A percentile compares a stretch with the other conserved stretches of the same genome.
These are phyloP conservation scores for Trichonephila inaurata DNA, from an alignment of 1,140 invertebrate genomes.

Conservation along the genomic window DNA sequence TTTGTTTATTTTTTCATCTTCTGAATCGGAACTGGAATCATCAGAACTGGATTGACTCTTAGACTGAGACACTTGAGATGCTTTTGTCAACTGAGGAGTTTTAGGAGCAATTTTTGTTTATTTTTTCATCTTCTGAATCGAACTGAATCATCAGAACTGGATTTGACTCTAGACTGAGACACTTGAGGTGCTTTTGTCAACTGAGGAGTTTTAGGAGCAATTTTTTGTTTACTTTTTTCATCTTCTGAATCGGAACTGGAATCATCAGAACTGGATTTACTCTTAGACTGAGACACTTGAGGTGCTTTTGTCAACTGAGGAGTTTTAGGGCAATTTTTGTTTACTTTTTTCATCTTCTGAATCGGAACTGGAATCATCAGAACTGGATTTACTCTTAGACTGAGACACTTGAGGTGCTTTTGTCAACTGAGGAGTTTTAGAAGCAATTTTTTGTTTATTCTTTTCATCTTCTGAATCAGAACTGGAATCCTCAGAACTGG, in stretches of 20 bases:
- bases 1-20: not conserved
- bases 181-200: not conserved
- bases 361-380: slow-evolving; percentile 25
- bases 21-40: slow-evolving; percentile 39
- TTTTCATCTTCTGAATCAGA: slow-evolving; percentile 48
- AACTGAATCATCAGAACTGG: slow-evolving; percentile 60
- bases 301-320: not conserved
- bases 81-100: not conserved
- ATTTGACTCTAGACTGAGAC: not conserved
- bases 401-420: too few species aligned
- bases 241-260: slow-evolving; percentile 50
- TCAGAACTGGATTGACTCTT: not conserved
- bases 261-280: not conserved
- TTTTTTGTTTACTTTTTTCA: too few species aligned
- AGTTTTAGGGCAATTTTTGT: not conserved
- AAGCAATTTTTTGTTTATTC: not conserved
- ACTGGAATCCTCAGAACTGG: not conserved
- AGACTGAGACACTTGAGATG: too few species aligned
- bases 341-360: not conserved
- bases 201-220: too few species aligned
- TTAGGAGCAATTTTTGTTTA: not conserved
- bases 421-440: not conserved
- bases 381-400: not conserved
- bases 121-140: slow-evolving; percentile 1
- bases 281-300: not conserved